Conservation (phyloP, 2,888 invertebrate species). For the Meliscaeva auricollis region DNA sequence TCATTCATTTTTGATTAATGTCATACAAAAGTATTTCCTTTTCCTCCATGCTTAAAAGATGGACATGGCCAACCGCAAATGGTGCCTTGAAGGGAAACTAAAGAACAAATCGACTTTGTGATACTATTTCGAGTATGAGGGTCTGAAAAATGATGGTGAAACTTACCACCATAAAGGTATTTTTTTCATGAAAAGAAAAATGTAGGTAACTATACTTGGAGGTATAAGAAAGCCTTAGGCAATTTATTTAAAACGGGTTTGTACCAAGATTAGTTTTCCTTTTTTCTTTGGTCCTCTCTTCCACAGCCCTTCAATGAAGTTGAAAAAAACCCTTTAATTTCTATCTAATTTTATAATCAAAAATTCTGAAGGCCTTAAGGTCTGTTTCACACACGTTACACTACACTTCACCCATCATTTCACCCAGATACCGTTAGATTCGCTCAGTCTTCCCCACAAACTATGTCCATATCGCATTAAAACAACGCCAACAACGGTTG, state of each 20-base stretch:
- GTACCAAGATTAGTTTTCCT: neutral
- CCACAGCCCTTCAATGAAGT: too few species aligned
- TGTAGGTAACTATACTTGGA: neutral
- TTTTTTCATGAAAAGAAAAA: constrained; percentile 1
- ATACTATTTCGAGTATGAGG: neutral
- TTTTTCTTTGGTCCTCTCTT: neutral
- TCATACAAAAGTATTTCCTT: constrained; percentile 28
- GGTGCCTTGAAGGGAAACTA: constrained; percentile 4
- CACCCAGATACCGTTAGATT: neutral
- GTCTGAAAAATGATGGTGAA: too few species aligned
- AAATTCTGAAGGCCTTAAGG: constrained; percentile 8
- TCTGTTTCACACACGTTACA: neutral
- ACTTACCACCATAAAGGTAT: too few species aligned
- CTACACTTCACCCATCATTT: neutral
- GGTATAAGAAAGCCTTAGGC: constrained; percentile 7
- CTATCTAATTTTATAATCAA: constrained; percentile 30
- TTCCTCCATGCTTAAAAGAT: constrained; percentile 9
- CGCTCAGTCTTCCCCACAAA: neutral
- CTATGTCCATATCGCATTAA: constrained; percentile 25
- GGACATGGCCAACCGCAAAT: neutral
- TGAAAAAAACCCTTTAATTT: constrained; percentile 12
- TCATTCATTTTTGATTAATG: constrained; percentile 34
- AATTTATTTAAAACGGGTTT: constrained; percentile 21
- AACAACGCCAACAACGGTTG: constrained; percentile 3
- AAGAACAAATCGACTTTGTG: constrained; percentile 1